Conservation (phyloP, 2,113 vertebrate species). For the Saccopteryx bilineata region DNA sequence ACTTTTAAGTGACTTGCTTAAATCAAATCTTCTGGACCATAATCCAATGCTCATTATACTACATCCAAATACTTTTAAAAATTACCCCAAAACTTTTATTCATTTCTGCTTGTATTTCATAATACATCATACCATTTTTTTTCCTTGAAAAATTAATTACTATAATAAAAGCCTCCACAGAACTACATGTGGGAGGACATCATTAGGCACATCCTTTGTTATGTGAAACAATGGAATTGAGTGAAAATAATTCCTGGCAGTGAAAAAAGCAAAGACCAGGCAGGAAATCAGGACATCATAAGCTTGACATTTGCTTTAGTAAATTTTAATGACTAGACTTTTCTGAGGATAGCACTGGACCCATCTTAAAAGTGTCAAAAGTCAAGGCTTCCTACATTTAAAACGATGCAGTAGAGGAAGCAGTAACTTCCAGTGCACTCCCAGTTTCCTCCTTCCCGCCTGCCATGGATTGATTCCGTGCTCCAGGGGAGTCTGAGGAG, state of each 20-base stretch:
- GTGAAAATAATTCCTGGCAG: conserved; percentile 19
- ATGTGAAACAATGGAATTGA: conserved; percentile 41
- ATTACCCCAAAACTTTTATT: not conserved
- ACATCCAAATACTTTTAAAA: conserved; percentile 2
- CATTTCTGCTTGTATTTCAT: conserved; percentile 15
- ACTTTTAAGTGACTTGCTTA: conserved; percentile 18
- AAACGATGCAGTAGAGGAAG: not conserved
- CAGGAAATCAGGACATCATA: not conserved
- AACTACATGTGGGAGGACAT: conserved; percentile 9
- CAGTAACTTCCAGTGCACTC: not conserved
- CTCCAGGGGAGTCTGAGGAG: not conserved
- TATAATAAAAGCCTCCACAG: conserved; percentile 54
- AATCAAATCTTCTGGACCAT: not conserved
- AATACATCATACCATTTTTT: conserved; percentile 35
- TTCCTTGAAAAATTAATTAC: conserved; percentile 70
- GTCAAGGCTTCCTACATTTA: not conserved
- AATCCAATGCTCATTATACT: not conserved
- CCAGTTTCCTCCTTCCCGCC: not conserved
- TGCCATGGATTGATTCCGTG: not conserved
- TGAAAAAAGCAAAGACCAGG: conserved; percentile 49
- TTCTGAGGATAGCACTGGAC: not conserved
- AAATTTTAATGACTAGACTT: conserved; percentile 46
- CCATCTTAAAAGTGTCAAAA: not conserved
- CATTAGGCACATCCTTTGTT: conserved; percentile 55
- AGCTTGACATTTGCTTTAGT: conserved; percentile 24